Base-by-base conservation (phyloP, 1,140 invertebrate genomes). In the Polypedilum vanderplanki region DNA sequence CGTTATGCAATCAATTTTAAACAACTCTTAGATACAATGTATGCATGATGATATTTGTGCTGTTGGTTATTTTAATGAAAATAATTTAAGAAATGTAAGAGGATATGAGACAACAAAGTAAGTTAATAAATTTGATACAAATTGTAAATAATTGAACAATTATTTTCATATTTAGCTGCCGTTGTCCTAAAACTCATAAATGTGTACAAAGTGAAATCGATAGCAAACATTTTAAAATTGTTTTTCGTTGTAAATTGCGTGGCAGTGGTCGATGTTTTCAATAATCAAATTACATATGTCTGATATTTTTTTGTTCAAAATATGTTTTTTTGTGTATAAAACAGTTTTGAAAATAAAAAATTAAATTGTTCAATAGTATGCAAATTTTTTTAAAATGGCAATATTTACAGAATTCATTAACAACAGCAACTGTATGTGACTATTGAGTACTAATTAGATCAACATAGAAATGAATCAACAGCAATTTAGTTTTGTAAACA, bases 191-290 rank as follows among this genome's bases (percentile, higher is more conserved):
- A 57, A 12, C 46, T n/a, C 46, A 57, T 57, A 57, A 57, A 57
- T 57, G 46, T 3, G 12, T n/a, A 15, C 46, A 57, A 57, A 57
- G 12, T 9, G 46, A 57, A n/a, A 57, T 15, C 4, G n/a, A 57
- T 57, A n/a, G n/a, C 46, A 15, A 57, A 0, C 9, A 57, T n/a
- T 57, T 57, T 57, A 57, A 3, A 57, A 57, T 57, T 57, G 46
- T 12, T n/a, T 57, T 57, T 57, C 46, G 46, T n/a, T 57, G 46
- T n/a, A 57, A 57, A 57, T 57, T 57, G n/a, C 46, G 46, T n/a
- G 24, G 24, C n/a, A n/a, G n/a, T 33, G 46, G 46, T 57, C 46
- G 12, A n/a, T 57, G 46, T 57, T 57, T 57, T 57, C 12, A 12
- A 57, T 57, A 57, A 57, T 57, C 46, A 12, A 46, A 57, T 57